Conservation (phyloP, 2,797 vertebrate genomes). For the Lacerta agilis region DNA sequence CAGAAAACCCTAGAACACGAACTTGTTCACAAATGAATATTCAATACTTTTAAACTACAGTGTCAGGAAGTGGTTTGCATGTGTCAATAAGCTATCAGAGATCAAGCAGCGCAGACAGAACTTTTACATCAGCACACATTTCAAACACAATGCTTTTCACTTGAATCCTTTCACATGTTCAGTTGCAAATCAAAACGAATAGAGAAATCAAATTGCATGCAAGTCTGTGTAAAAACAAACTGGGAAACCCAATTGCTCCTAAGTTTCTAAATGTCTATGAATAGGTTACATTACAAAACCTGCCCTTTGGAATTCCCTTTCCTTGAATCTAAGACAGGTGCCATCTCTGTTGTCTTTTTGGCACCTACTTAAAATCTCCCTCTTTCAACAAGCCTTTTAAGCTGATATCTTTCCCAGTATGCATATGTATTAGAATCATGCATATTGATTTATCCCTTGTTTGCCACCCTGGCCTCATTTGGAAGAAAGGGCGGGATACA, state of each 20-base stretch:
- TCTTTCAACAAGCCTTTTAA: too few relatives aligned
- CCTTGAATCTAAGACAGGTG: too few relatives aligned
- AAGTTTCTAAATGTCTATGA: not conserved
- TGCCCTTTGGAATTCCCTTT: too few relatives aligned
- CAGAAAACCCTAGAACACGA: not conserved
- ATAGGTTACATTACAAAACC: not conserved
- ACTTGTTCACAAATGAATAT: not conserved
- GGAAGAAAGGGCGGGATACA: too few relatives aligned
- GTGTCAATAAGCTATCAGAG: not conserved
- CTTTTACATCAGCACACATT: not conserved
- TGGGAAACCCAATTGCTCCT: not conserved
- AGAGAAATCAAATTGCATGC: not conserved
- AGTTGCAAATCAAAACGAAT: not conserved
- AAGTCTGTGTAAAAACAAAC: not conserved
- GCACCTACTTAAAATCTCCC: too few relatives aligned
- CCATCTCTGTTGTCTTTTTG: too few relatives aligned
- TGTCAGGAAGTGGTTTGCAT: not conserved
- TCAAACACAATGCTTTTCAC: not conserved
- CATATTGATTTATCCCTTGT: too few relatives aligned
- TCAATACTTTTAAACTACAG: not conserved
- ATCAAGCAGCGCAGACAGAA: not conserved
- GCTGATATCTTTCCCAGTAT: too few relatives aligned
- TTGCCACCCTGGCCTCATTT: too few relatives aligned
- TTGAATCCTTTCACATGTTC: not conserved
- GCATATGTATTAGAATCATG: too few relatives aligned